Conservation (phyloP, 1,140 invertebrate species). For the Drosophila auraria region DNA sequence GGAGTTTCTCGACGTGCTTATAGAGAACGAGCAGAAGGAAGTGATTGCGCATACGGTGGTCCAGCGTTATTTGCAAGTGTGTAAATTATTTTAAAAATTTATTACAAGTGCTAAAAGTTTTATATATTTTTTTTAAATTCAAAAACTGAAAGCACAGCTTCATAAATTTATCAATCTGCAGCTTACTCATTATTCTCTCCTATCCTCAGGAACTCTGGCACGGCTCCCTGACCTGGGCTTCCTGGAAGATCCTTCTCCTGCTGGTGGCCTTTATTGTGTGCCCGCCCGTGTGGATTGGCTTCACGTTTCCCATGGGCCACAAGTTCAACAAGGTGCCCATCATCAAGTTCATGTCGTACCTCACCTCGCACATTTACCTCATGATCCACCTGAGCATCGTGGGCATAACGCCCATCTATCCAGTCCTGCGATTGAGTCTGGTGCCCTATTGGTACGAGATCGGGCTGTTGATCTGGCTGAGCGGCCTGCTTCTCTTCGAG, state of each 20-base stretch:
- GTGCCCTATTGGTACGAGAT: slow-evolving; percentile 97
- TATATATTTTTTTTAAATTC: too few relatives aligned
- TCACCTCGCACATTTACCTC: slow-evolving; percentile 98
- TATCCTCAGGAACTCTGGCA: slow-evolving; percentile 95
- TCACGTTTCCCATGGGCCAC: slow-evolving; percentile 97
- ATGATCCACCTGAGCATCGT: slow-evolving; percentile 96
- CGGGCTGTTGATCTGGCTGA: slow-evolving; percentile 97
- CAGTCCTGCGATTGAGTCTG: slow-evolving; percentile 90
- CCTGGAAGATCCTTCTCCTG: slow-evolving; percentile 96
- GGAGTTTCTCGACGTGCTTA: slow-evolving; percentile 98
- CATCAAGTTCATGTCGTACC: slow-evolving; percentile 99
- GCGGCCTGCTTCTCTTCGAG: slow-evolving; percentile 97
- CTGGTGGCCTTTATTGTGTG: slow-evolving; percentile 96
- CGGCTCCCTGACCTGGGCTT: slow-evolving; percentile 97
- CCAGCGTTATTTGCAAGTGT: slow-evolving; percentile 94
- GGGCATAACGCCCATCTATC: slow-evolving; percentile 95
- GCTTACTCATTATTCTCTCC: background rate
- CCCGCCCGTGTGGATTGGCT: slow-evolving; percentile 98
- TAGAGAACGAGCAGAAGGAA: slow-evolving; percentile 99
- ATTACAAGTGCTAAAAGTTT: background rate
- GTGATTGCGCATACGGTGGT: slow-evolving; percentile 96
- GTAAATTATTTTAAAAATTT: slow-evolving; percentile 54
- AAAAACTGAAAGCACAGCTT: background rate
- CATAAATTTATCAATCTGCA: background rate
- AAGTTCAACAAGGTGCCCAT: slow-evolving; percentile 98